Base-by-base conservation (phyloP, 2,797 vertebrate genomes). In the Sphenodon punctatus region DNA sequence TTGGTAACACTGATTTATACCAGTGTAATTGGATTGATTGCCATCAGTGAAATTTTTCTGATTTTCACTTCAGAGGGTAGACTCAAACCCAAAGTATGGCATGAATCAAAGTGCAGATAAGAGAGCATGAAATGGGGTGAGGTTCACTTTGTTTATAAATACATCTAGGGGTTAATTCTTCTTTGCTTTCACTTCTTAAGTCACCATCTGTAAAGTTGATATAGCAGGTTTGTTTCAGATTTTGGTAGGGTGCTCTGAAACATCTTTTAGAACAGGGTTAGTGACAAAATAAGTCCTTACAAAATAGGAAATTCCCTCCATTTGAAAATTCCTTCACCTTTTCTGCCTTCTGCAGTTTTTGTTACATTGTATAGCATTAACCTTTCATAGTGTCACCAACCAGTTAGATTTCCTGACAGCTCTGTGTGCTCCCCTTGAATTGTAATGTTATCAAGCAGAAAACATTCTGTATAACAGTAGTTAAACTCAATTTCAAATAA, bases 1-100 rank as follows among this genome's bases (percentile, higher is more conserved):
- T n/a, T n/a, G n/a, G n/a, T n/a, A 34, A 36, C 34, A 36, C 36
- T 56, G 17, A 32, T 55, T 36, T 36, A 60, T 7, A 25, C 36
- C 63, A 51, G 43, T 42, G 67, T 23, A 78, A 82, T 78, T 89
- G 60, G 59, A 53, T 41, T 64, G 75, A 82, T n/a, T n/a, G n/a
- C n/a, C 72, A 27, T 56, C 8, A 42, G 20, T 36, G 32, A 48
- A 70, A n/a, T 41, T 82, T 8, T 30, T 56, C 41, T 68, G 20
- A 60, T 63, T 89, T 82, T 66, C 66, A 38, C 53, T 82, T 83
- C 78, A 66, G 68, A 84, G 77, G 80, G 46, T 39, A 80, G 59
- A 34, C 36, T 46, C 45, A 41, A 81, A 63, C 6, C 38, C 55
- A 73, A 67, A 8, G 25, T 73, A 56, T 11, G 8, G 83, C 19